Percentiles rank a stretch among this genome's conserved stretches.
Conservation (phyloP, 2,113 vertebrate species). For the Proteles cristata region DNA sequence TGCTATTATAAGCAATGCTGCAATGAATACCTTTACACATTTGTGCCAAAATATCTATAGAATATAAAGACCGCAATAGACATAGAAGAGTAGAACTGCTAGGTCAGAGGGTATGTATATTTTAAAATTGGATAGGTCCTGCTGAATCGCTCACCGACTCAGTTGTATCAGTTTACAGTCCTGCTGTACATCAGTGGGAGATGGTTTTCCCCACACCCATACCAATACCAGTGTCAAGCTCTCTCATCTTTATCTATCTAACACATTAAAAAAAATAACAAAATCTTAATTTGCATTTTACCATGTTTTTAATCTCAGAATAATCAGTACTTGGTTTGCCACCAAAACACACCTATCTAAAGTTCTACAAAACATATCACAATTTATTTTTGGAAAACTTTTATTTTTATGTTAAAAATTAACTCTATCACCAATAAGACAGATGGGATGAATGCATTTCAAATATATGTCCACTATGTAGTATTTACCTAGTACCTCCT, state of each 20-base stretch:
- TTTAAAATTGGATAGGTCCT: not conserved
- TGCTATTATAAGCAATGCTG: conserved; percentile 49
- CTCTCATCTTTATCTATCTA: conserved; percentile 2
- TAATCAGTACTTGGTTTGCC: not conserved
- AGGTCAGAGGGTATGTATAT: not conserved
- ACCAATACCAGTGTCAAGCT: not conserved
- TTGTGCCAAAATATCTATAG: conserved; percentile 21
- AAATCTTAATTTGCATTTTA: conserved; percentile 46
- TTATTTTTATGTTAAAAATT: conserved; percentile 49
- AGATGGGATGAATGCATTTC: not conserved
- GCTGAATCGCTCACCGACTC: not conserved
- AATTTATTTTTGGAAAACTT: conserved; percentile 48
- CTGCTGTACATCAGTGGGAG: not conserved
- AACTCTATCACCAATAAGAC: not conserved
- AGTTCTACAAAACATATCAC: conserved; percentile 26
- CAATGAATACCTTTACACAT: conserved; percentile 42
- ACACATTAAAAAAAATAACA: not conserved
- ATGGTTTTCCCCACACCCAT: not conserved
- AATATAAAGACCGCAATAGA: not conserved
- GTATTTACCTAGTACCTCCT: not conserved
- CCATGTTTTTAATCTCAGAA: conserved; percentile 18
- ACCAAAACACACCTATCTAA: conserved; percentile 21
- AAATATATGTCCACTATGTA: not conserved
- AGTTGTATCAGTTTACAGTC: not conserved
- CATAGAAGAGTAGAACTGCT: not conserved